Evolutionary conservation across 2,888 invertebrate genomes (phyloP), one percentile per base, ranked within the genome.

Genomic region (Pseudoips prasinana): DNA sequence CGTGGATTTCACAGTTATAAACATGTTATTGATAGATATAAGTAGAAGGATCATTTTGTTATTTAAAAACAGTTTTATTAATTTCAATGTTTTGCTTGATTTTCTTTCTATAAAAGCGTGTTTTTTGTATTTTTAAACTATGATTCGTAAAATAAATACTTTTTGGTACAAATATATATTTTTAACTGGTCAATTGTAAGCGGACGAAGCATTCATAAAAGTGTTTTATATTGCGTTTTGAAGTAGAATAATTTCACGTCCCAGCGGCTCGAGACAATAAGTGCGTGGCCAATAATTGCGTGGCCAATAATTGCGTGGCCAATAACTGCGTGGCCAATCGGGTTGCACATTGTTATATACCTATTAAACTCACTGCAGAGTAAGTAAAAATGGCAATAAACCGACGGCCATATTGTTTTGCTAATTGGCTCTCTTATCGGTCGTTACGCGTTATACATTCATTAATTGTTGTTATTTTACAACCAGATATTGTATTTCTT

Each of bases 381-480:
- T 52, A 60, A 64, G 60, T 63, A 67, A 72, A 73, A 74, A 70
- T 64, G 55, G 65, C 54, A 50, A 62, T 73, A 68, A 73, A 59
- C 47, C 42, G 32, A 48, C 60, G 30, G 71, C 65, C 72, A 69
- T 72, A 68, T 68, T 73, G 69, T 68, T 69, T 72, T 57, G 61
- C 79, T 84, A 86, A 84, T 86, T 84, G 79, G 74, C 69, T 54
- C 58, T 46, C 70, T 79, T 83, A 82, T 83, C 82, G 74, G 52
- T 49, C 61, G 72, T 70, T 68, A 69, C 74, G 70, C 74, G 64
- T 77, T 76, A 73, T 70, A 71, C 66, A 66, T 73, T 66, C 76
- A 78, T 75, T 80, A 78, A 78, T 78, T 73, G 64, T 74, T 70
- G 58, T 62, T 62, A 63, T 69, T 78, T 82, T 77, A 80, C 64